A percentile compares a stretch with the other conserved stretches of the same genome.
Evolutionary conservation across 2,888 invertebrate genomes (phyloP).

Genomic region (Argyra leucocephala): DNA sequence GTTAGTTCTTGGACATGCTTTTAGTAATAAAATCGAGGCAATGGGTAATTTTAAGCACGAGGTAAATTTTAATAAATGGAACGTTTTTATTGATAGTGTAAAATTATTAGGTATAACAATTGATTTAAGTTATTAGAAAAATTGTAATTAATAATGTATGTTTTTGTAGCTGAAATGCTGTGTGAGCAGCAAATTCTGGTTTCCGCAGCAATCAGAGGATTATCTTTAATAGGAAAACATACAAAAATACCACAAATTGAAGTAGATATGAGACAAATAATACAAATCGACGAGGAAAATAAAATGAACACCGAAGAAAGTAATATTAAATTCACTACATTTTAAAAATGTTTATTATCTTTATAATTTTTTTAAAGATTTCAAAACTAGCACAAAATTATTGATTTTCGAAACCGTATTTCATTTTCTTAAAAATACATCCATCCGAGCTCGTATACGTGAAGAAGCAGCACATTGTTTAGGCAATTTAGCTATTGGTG

Average conservation of each 20-base stretch:
- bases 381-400: conserved; percentile 52
- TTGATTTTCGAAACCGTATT: conserved; percentile 61
- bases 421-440: conserved; percentile 60
- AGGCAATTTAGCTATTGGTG: conserved; percentile 75
- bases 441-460: conserved; percentile 59
- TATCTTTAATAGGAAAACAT: conserved; percentile 62
- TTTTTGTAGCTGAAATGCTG: conserved; percentile 52
- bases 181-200: conserved; percentile 55
- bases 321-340: conserved; percentile 30
- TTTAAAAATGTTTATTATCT: too few species aligned
- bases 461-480: conserved; percentile 69
- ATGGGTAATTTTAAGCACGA: conserved; percentile 38
- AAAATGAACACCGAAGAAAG: conserved; percentile 30
- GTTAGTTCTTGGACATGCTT: conserved; percentile 58
- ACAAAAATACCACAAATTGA: conserved; percentile 55
- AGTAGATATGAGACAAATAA: conserved; percentile 35
- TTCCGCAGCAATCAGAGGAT: conserved; percentile 59
- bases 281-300: conserved; percentile 28
- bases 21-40: conserved; percentile 55
- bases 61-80: conserved; percentile 45
- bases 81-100: conserved; percentile 51
- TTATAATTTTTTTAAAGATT: conserved; percentile 22
- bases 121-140: background rate
- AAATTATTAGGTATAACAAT: conserved; percentile 48
- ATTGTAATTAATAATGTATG: background rate